Evolutionary conservation across 2,113 vertebrate genomes (phyloP), one percentile per base, ranked within the genome.

Genomic region (Vicugna pacos): DNA sequence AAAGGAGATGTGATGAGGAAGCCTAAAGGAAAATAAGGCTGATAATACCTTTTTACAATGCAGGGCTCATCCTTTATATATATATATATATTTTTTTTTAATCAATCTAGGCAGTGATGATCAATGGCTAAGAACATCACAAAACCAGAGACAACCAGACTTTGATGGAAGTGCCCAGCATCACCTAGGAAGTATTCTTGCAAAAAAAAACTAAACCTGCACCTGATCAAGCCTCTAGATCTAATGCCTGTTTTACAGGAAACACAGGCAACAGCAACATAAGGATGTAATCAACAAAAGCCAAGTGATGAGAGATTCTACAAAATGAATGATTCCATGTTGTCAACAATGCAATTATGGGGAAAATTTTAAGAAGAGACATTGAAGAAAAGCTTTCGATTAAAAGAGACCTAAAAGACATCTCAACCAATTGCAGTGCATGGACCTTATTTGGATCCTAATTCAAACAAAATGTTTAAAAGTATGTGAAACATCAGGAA

Each of bases 391-490:
- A 54, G 2, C 15, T 62, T 93, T 60, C 91, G 28, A 69, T 75
- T 64, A 70, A 86, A n/a, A 77, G 9, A 89, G 42, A 56, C 52
- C 52, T 76, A 67, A 72, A 87, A 75, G 28, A 69, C 24, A 73
- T 79, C 28, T 86, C 69, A 56, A 32, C 54, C 62, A 64, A 72
- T 48, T 72, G 42, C 20, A 67, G 54, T n/a, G 12, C 17, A 19
- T n/a, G 17, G 52, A 65, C 20, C 26, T 81, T 67, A 69, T 75
- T 35, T 80, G 65, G 50, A 73, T 92, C 15, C 46, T 69, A 54
- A 85, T 48, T 92, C 58, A 92, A 89, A 72, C 7, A 81, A 60
- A 89, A 13, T 56, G 12, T 9, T 96, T 86, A 70, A 70, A 94
- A 84, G 70, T 54, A 86, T 15, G 16, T 64, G 58, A 62, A 80